These are phyloP conservation scores for Drosophila cracens DNA, from an alignment of 2,888 invertebrate genomes.

Conservation along the genomic window DNA sequence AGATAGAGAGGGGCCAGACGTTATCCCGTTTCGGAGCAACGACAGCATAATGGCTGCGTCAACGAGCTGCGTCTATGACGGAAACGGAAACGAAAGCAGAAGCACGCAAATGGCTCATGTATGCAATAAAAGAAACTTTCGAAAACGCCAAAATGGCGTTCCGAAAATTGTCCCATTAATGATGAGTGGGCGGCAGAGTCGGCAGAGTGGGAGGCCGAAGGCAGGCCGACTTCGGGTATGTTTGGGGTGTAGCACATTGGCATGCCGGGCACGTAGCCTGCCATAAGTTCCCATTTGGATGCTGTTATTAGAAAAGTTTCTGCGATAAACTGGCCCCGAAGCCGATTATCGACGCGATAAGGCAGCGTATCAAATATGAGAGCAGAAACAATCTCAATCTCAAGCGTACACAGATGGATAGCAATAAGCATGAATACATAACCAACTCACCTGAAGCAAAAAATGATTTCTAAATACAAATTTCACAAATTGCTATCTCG, in stretches of 20 bases:
- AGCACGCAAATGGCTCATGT: slow-evolving; percentile 81
- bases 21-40: slow-evolving; percentile 59
- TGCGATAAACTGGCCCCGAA: slow-evolving; percentile 66
- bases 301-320: slow-evolving; percentile 81
- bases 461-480: slow-evolving; percentile 3
- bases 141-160: slow-evolving; percentile 79
- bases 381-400: slow-evolving; percentile 12
- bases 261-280: slow-evolving; percentile 76
- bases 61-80: slow-evolving; percentile 72
- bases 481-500: background rate
- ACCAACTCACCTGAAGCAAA: slow-evolving; percentile 5
- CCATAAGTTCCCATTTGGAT: slow-evolving; percentile 77
- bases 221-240: background rate
- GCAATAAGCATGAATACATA: background rate
- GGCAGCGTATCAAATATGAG: slow-evolving; percentile 51
- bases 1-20: slow-evolving; percentile 49
- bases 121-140: slow-evolving; percentile 82
- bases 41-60: slow-evolving; percentile 75
- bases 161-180: slow-evolving; percentile 76
- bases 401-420: slow-evolving; percentile 1
- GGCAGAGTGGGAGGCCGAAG: background rate
- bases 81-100: slow-evolving; percentile 65
- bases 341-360: slow-evolving; percentile 75
- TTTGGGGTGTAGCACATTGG: slow-evolving; percentile 43
- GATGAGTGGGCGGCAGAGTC: slow-evolving; percentile 42